Conservation (phyloP, 53 echinoderm and acorn worm species). For the Astropecten irregularis region DNA sequence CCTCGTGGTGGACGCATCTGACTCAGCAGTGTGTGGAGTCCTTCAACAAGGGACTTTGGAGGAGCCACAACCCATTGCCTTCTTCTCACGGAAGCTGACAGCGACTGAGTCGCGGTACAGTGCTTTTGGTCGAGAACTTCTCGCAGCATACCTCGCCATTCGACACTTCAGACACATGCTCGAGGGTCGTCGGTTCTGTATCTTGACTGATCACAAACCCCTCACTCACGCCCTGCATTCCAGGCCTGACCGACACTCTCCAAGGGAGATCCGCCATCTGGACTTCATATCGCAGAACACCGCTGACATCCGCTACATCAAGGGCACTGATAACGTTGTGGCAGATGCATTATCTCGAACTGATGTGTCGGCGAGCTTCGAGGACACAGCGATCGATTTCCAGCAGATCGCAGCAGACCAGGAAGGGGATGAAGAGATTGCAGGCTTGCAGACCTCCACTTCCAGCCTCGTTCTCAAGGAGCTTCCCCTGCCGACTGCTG, state of each 20-base stretch:
- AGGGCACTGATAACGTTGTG: background rate
- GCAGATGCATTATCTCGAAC: constrained; percentile 12
- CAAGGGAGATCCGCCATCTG: background rate
- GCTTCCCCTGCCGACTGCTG: background rate
- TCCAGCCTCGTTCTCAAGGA: background rate
- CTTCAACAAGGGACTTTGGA: background rate
- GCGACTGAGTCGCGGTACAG: background rate
- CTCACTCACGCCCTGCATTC: background rate
- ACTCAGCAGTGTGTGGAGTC: background rate
- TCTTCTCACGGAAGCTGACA: background rate
- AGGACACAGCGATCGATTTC: background rate
- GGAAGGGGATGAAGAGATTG: background rate
- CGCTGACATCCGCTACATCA: constrained; percentile 11
- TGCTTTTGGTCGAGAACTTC: background rate
- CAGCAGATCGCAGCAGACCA: background rate
- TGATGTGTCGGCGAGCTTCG: background rate
- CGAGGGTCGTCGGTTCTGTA: background rate
- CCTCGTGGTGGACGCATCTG: background rate
- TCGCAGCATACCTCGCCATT: background rate
- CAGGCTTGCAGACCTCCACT: background rate
- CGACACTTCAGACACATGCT: background rate
- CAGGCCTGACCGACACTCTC: background rate
- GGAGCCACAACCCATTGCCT: background rate
- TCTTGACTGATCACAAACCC: too few relatives aligned
- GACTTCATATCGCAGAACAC: background rate